Conservation (phyloP, 2,888 invertebrate genomes). For the Sesia apiformis region DNA sequence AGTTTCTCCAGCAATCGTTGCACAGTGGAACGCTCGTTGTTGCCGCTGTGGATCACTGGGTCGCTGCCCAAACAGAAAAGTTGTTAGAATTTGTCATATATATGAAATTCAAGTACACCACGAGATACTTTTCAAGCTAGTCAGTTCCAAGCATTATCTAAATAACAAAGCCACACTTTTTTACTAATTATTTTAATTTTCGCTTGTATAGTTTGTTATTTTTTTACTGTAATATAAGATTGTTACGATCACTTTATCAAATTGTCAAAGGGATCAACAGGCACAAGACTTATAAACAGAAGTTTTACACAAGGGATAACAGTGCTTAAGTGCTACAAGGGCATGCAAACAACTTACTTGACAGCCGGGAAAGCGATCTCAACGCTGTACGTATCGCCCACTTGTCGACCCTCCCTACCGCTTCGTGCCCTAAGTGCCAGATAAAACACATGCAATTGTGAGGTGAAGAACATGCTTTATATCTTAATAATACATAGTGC, state of each 20-base stretch:
- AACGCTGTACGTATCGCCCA: conserved; percentile 92
- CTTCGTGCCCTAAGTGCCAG: conserved; percentile 79
- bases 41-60: conserved; percentile 89
- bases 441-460: conserved; percentile 63
- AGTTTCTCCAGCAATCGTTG: conserved; percentile 89
- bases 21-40: conserved; percentile 89
- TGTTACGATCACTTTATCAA: no score
- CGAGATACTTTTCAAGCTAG: no score
- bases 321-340: conserved; percentile 2
- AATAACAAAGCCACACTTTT: background rate
- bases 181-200: no score
- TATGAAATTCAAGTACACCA: no score
- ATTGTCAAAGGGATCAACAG: no score
- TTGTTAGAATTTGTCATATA: conserved; percentile 1
- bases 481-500: background rate
- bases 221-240: no score
- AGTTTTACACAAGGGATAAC: background rate
- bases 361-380: conserved; percentile 94
- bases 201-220: no score
- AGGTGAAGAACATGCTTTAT: conserved; percentile 53
- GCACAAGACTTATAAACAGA: background rate
- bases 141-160: no score
- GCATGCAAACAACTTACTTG: conserved; percentile 81
- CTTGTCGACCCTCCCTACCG: conserved; percentile 87
- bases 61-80: conserved; percentile 76